Base-by-base conservation (phyloP, 2,113 vertebrate species). In the Spilogale gracilis region DNA sequence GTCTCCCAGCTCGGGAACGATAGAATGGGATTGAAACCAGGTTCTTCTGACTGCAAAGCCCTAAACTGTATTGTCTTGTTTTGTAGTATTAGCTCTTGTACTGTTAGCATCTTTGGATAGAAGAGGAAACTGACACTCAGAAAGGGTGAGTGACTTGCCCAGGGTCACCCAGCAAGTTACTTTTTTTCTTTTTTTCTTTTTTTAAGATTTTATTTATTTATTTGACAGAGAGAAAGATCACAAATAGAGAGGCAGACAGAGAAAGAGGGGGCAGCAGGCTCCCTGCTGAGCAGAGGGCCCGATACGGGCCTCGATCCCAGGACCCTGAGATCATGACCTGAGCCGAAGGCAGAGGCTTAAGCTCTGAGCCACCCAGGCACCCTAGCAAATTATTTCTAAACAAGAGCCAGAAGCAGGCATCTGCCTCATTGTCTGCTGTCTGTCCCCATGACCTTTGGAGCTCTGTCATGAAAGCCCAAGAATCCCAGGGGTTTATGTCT, bases 71-170 rank as follows among this genome's bases (percentile, higher is more conserved):
- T 50, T 30, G 20, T 73, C 38, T 23, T 73, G 7, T 9, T 63
- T 20, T 61, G 4, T 25, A 1, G 50, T 48, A 4, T 82, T 85
- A 81, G 78, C 78, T 2, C 52, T 18, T 60, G 4, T 23, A 2
- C 60, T 48, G 6, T 83, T 83, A 67, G 74, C 67, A n/a, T 50
- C 73, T 89, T 86, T 58, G n/a, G 3, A 52, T 32, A 32, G 18
- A 93, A 78, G 38, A 93, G 25, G 30, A 93, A 88, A 84, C 14
- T 27, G 52, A 95, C n/a, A 30, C 9, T 94, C 69, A 45, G 80
- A 92, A 89, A 56, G 45, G 6, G 32, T 25, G 60, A 76, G 32
- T 27, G 69, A 80, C 63, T 80, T 38, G 17, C 60, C 27, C 56
- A 32, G 21, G 20, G 25, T 52, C 58, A 89, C 73, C 38, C 6